Percentiles rank a stretch among this genome's conserved stretches.
Evolutionary conservation across 1,140 invertebrate genomes (phyloP).

Genomic region (Schlechtendalia chinensis): DNA sequence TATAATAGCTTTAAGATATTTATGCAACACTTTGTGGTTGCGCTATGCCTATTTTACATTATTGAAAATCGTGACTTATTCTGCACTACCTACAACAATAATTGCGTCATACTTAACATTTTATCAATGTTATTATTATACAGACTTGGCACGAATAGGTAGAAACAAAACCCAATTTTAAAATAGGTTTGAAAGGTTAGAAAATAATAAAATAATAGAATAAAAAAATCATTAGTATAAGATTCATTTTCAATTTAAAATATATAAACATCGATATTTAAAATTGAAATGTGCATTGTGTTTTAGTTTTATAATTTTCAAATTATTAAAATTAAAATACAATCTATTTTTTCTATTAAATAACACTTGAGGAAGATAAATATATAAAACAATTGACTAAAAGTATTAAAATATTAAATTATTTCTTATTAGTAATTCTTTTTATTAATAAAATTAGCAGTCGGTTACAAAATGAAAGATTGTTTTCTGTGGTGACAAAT

Average conservation of each 20-base stretch:
- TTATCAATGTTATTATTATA: conserved; percentile 22
- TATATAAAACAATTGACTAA: too few species aligned
- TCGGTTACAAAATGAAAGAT: neutral
- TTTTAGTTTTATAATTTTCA: too few species aligned
- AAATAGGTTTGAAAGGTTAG: neutral
- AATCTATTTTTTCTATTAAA: too few species aligned
- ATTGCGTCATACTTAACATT: conserved; percentile 4
- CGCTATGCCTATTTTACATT: neutral
- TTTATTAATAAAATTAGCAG: neutral
- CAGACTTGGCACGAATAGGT: conserved; percentile 5
- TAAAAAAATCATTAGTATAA: too few species aligned
- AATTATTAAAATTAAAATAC: too few species aligned
- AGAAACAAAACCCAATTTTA: neutral
- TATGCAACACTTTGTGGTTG: neutral
- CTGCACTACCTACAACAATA: neutral
- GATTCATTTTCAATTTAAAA: too few species aligned
- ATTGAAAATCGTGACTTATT: conserved; percentile 34
- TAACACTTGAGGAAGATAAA: too few species aligned
- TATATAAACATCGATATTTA: too few species aligned
- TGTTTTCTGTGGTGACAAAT: neutral
- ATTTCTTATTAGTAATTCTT: neutral
- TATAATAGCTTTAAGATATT: neutral
- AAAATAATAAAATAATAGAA: neutral
- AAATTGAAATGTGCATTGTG: too few species aligned
- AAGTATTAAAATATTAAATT: neutral